Percentiles rank a stretch among this genome's conserved stretches.
Conservation (phyloP, 1,140 invertebrate genomes). For the Papilio machaon region DNA sequence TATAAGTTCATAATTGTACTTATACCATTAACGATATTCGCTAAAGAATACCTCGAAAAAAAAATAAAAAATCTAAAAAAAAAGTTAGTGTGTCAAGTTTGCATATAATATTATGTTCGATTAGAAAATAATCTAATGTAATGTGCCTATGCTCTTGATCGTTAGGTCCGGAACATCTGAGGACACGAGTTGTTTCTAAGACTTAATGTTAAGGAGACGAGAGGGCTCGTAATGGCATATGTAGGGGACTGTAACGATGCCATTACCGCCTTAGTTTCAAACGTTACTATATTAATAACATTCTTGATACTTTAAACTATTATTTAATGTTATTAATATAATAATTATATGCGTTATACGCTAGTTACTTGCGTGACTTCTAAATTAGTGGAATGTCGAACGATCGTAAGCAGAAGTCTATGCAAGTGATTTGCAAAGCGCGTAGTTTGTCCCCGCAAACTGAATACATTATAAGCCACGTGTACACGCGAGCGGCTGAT, state of each 20-base stretch:
- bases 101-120: slow-evolving; percentile 81
- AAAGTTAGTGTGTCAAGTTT: slow-evolving; percentile 68
- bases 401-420: slow-evolving; percentile 12
- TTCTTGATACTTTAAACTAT: slow-evolving; percentile 16
- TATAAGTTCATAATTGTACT: slow-evolving; percentile 80
- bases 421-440: slow-evolving; percentile 33
- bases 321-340: slow-evolving; percentile 27
- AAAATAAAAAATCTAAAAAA: slow-evolving; percentile 69
- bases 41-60: slow-evolving; percentile 76
- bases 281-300: slow-evolving; percentile 28
- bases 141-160: slow-evolving; percentile 78
- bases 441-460: slow-evolving; percentile 47
- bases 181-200: slow-evolving; percentile 59
- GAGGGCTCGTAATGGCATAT: slow-evolving; percentile 51
- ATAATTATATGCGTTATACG: background rate
- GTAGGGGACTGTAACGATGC: slow-evolving; percentile 52
- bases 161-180: slow-evolving; percentile 61
- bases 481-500: slow-evolving; percentile 56
- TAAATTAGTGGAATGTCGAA: background rate
- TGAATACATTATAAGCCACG: slow-evolving; percentile 57
- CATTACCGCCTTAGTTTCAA: slow-evolving; percentile 39
- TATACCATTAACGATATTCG: slow-evolving; percentile 80
- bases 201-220: slow-evolving; percentile 51
- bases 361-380: slow-evolving; percentile 27
- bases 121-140: slow-evolving; percentile 78